Conservation (phyloP, 2,888 invertebrate species). For the Trimorus sp. region DNA sequence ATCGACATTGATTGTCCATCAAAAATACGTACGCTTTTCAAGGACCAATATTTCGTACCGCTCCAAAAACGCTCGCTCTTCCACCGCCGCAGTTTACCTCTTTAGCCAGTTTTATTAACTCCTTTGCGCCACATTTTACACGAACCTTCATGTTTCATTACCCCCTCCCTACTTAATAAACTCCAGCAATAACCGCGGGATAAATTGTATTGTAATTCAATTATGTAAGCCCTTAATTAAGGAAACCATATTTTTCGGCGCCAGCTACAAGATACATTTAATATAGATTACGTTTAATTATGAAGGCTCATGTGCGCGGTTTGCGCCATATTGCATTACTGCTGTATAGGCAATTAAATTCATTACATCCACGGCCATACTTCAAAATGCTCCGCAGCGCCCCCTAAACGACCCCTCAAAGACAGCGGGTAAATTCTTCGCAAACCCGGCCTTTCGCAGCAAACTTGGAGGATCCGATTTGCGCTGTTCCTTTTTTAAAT, state of each 20-base stretch:
- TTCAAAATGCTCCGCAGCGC: too few species aligned
- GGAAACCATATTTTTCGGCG: slow-evolving; percentile 21
- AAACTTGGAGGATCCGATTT: too few species aligned
- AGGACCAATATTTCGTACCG: too few species aligned
- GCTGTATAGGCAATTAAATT: slow-evolving; percentile 9
- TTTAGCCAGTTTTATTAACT: too few species aligned
- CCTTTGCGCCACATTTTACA: too few species aligned
- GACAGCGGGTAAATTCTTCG: too few species aligned
- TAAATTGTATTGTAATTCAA: slow-evolving; percentile 8
- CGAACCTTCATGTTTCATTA: not conserved
- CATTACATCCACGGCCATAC: not conserved
- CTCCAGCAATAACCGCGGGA: not conserved
- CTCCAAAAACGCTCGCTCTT: not conserved
- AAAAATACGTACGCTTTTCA: too few species aligned
- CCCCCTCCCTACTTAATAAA: not conserved
- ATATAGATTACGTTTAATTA: slow-evolving; percentile 19
- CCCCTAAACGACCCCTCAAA: too few species aligned
- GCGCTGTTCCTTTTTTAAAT: not conserved
- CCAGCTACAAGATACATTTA: slow-evolving; percentile 17
- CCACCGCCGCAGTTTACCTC: not conserved
- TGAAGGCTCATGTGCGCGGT: slow-evolving; percentile 10
- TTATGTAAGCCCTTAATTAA: slow-evolving; percentile 3
- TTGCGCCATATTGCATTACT: slow-evolving; percentile 7
- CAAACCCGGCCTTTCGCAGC: too few species aligned
- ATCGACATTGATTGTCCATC: too few species aligned